Percentiles rank a stretch among this genome's conserved stretches.
phyloP scores from a whole-genome alignment of 2,888 invertebrate genomes.

The Malachius bipustulatus region DNA sequence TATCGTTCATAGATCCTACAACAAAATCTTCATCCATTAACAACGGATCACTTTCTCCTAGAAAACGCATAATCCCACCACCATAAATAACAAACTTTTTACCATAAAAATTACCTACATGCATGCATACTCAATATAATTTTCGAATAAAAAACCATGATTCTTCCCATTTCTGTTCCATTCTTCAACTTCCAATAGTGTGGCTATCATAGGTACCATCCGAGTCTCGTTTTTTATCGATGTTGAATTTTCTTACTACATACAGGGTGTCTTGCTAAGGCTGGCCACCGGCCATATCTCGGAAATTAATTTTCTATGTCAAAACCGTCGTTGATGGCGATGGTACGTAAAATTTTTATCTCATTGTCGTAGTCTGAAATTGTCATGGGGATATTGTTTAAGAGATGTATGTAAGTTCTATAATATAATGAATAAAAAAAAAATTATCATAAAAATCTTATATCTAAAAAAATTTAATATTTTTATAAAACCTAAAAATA shows the following conservation, averaged over 20 bases:
- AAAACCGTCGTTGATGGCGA: no score
- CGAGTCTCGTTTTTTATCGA: conserved; percentile 11
- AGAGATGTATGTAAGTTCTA: no score
- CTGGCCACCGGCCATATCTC: no score
- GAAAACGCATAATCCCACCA: conserved; percentile 7
- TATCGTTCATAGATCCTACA: conserved; percentile 4
- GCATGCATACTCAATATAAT: conserved; percentile 5
- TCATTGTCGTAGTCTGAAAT: no score
- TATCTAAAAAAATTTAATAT: no score
- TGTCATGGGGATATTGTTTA: no score
- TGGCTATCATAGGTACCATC: conserved; percentile 16
- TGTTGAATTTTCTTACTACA: conserved; percentile 10
- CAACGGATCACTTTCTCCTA: conserved; percentile 7
- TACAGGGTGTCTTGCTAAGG: no score
- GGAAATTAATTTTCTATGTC: no score
- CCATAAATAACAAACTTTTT: conserved; percentile 6
- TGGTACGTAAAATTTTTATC: no score
- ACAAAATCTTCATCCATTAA: conserved; percentile 4
- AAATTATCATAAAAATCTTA: no score
- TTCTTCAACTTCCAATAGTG: conserved; percentile 13
- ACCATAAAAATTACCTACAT: conserved; percentile 4
- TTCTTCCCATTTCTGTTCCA: conserved; percentile 15
- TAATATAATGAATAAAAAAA: no score
- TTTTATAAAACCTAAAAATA: no score
- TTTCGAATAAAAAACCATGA: conserved; percentile 14